Base-by-base conservation (phyloP, 1,140 invertebrate species). In the Drosophila bocqueti region DNA sequence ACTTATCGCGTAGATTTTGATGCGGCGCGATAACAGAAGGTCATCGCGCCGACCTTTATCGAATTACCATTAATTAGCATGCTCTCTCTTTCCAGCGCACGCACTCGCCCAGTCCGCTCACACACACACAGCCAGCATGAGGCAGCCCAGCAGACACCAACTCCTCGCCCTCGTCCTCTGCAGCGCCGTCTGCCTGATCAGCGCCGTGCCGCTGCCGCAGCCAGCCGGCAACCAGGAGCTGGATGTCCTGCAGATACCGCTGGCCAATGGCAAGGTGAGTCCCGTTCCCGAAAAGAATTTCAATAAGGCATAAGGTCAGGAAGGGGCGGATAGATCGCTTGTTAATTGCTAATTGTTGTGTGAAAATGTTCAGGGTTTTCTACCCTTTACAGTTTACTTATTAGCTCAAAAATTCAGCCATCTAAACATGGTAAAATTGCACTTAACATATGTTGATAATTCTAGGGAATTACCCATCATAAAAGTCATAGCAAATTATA, bases 191-290 rank as follows among this genome's bases (percentile, higher is more conserved):
- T 87, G 86, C 80, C 61, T 91, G 15, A 74, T 90, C 36, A 79
- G 55, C 46, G 92, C 92, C 29, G 77, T 89, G 26, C 91, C 92
- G 26, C 59, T 93, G 24, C 86, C 92, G 26, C 76, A 83, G 60
- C 72, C 83, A 9, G 69, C 61, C 34, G 80, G 73, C 26, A 92
- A 91, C 59, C 79, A 84, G 78, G 89, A 93, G 81, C 68, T 93
- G 54, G 86, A 93, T 76, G 67, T 93, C 45, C 64, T 93, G 45
- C 91, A 93, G 62, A 92, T 93, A 47, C 90, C 92, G 1, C 73
- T 93, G 29, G 54, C 76, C 47, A 90, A 91, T 77, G 90, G 89
- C 59, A 93, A 93, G 92, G 92, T 93, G 79, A 92, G 91, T 91
- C 2, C 11, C 0, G 18, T 2, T 2, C 2, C 18, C 0, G 5